phyloP scores from a whole-genome alignment of 2,113 vertebrate species.

The Rhinopomastus cyanomelas region DNA sequence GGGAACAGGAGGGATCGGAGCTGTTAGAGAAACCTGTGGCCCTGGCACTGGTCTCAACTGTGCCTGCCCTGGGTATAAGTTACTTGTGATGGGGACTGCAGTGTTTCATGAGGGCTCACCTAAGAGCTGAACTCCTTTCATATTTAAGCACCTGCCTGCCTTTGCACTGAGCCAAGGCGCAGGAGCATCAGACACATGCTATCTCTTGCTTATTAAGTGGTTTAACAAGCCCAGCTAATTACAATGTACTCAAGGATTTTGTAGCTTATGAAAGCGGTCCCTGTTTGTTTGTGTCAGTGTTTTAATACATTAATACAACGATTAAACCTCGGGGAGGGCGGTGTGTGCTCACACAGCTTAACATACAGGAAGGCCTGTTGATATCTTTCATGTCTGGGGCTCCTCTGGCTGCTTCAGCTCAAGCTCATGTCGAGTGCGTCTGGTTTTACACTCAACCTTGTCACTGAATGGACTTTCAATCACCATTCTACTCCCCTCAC shows the following conservation, averaged over 20 bases:
- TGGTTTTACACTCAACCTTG: conserved; percentile 1
- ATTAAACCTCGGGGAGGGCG: not conserved
- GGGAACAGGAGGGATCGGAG: not conserved
- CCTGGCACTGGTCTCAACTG: not conserved
- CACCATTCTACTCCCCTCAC: not conserved
- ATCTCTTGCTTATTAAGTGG: conserved; percentile 33
- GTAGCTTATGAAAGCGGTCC: conserved; percentile 7
- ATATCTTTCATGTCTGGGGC: not conserved
- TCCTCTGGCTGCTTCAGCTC: not conserved
- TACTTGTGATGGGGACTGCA: not conserved
- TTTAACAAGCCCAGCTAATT: conserved; percentile 42
- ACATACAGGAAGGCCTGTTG: not conserved
- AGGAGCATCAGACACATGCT: not conserved
- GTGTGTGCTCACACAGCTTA: not conserved
- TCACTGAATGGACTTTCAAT: not conserved
- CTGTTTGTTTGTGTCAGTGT: conserved; percentile 53
- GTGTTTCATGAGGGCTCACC: not conserved
- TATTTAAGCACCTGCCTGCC: not conserved
- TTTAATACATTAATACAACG: conserved; percentile 45
- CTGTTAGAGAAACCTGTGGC: not conserved
- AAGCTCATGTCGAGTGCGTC: not conserved
- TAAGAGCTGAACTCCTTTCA: not conserved
- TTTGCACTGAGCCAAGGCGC: not conserved
- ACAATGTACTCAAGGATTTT: conserved; percentile 39
- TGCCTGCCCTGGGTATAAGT: not conserved